A percentile compares a stretch with the other conserved stretches of the same genome.
Evolutionary conservation across 2,888 invertebrate species (phyloP).

Genomic region (Cephus sareptanus): DNA sequence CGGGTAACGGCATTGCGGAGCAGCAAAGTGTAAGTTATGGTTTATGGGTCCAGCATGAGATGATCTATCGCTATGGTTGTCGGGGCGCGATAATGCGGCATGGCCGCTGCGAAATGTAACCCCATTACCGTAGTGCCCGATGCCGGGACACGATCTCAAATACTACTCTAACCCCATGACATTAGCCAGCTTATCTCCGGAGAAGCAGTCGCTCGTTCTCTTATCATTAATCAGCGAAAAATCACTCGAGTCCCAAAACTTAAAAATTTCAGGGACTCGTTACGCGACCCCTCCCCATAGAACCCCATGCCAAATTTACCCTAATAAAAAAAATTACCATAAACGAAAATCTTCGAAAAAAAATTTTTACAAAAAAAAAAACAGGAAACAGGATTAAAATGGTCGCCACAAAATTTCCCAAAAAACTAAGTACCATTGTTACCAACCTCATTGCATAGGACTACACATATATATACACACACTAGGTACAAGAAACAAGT

Average conservation of each 20-base stretch:
- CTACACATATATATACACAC: not conserved
- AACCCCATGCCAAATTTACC: too few species aligned
- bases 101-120: conserved; percentile 33
- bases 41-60: conserved; percentile 53
- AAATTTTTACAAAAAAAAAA: not conserved
- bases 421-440: not conserved
- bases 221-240: conserved; percentile 7
- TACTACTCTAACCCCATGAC: conserved; percentile 27
- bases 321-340: too few species aligned
- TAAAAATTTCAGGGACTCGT: not conserved
- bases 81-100: conserved; percentile 50
- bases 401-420: not conserved
- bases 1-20: conserved; percentile 29
- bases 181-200: conserved; percentile 44
- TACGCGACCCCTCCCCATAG: not conserved
- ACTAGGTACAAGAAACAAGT: too few species aligned
- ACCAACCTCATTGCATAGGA: not conserved
- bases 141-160: conserved; percentile 61
- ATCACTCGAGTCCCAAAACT: not conserved
- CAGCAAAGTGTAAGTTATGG: conserved; percentile 59
- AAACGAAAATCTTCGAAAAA: fast-evolving
- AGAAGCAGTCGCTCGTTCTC: conserved; percentile 41
- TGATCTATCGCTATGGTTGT: conserved; percentile 59
- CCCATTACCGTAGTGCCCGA: conserved; percentile 58
- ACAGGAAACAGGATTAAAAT: not conserved